phyloP scores from a whole-genome alignment of 2,797 vertebrate species.

The Spinus olivaceus region DNA sequence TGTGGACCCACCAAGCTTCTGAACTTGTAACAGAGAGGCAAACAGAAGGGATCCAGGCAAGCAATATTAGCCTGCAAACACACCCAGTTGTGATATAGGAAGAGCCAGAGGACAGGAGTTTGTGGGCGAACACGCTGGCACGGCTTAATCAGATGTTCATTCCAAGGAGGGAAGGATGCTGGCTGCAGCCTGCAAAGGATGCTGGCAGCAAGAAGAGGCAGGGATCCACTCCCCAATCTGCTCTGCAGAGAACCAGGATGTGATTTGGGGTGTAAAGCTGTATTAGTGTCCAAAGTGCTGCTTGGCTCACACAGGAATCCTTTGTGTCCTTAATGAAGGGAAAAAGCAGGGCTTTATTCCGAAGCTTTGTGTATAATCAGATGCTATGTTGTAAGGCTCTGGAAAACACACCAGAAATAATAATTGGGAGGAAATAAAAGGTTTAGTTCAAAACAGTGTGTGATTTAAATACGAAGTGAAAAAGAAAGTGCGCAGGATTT shows the following conservation, averaged over 20 bases:
- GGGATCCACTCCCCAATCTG: constrained; percentile 72
- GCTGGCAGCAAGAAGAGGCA: constrained; percentile 62
- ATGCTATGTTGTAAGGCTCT: constrained; percentile 76
- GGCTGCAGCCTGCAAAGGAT: constrained; percentile 62
- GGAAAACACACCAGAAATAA: constrained; percentile 81
- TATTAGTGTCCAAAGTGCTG: constrained; percentile 75
- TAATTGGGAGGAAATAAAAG: constrained; percentile 80
- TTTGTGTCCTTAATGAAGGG: constrained; percentile 81
- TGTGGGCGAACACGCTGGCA: constrained; percentile 40
- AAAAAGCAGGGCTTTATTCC: constrained; percentile 75
- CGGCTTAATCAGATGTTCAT: constrained; percentile 68
- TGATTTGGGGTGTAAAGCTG: constrained; percentile 75
- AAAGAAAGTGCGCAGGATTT: constrained; percentile 74
- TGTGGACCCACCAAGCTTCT: neutral
- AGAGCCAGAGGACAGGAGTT: constrained; percentile 53
- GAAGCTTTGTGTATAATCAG: constrained; percentile 79
- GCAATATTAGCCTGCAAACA: neutral
- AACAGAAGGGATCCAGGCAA: neutral
- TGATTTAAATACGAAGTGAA: constrained; percentile 77
- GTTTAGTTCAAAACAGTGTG: constrained; percentile 75
- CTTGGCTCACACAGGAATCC: constrained; percentile 74
- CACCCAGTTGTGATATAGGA: rapidly evolving
- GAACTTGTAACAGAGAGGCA: neutral
- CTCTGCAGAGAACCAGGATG: constrained; percentile 75
- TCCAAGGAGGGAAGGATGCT: constrained; percentile 64